Evolutionary conservation across 2,113 vertebrate genomes (phyloP).

Genomic region (Dipodomys merriami): DNA sequence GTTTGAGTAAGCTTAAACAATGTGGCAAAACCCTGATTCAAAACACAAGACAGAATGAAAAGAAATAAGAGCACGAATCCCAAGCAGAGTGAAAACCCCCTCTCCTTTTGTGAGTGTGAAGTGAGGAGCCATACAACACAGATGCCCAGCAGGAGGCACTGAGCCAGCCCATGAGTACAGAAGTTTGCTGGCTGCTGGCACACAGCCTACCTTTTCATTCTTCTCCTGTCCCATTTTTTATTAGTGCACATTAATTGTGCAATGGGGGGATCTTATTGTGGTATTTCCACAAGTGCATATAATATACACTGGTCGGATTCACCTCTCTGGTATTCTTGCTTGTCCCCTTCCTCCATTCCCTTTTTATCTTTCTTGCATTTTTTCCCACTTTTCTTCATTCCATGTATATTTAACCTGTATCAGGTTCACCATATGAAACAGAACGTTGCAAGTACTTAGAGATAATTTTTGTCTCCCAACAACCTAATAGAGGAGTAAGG

Average conservation of each 20-base stretch:
- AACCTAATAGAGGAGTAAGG: background rate
- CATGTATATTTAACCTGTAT: background rate
- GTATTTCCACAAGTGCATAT: too few species aligned
- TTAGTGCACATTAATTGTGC: too few species aligned
- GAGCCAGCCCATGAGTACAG: background rate
- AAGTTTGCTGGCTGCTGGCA: background rate
- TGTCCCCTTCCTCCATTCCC: too few species aligned
- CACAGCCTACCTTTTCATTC: too few species aligned
- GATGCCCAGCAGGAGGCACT: fast-evolving
- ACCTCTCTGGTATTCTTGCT: too few species aligned
- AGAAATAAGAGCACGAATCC: background rate
- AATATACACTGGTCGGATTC: too few species aligned
- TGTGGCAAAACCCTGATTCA: background rate
- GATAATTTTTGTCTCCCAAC: background rate
- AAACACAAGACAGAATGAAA: background rate
- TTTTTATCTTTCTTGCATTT: background rate
- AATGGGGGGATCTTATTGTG: too few species aligned
- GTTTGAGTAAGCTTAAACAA: background rate
- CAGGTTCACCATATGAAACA: too few species aligned
- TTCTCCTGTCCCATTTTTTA: too few species aligned
- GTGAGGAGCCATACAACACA: background rate
- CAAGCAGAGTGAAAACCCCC: background rate
- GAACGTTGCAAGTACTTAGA: background rate
- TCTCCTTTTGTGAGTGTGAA: background rate
- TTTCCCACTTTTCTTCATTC: background rate